phyloP scores from a whole-genome alignment of 1,140 invertebrate genomes.

The Zeugodacus cucurbitae region DNA sequence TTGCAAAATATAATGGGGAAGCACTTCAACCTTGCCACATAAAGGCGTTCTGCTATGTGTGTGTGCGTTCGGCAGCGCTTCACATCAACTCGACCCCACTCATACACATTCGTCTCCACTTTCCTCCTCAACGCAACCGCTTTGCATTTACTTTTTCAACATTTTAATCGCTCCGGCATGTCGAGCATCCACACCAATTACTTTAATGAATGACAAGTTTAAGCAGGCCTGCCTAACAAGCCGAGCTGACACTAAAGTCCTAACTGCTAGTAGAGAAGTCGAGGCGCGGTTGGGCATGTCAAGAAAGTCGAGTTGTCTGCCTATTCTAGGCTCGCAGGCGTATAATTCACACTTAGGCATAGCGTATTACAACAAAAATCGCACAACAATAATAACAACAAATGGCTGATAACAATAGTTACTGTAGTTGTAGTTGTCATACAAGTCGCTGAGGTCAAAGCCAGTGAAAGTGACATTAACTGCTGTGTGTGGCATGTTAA shows the following conservation, averaged over 20 bases:
- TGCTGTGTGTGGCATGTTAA: slow-evolving; percentile 14
- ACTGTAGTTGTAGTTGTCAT: not conserved
- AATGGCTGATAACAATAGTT: not conserved
- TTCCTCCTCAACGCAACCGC: not conserved
- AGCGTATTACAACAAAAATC: not conserved
- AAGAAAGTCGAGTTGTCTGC: slow-evolving; percentile 19
- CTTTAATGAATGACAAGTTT: slow-evolving; percentile 39
- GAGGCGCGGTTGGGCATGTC: not conserved
- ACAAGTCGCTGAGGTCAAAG: not conserved
- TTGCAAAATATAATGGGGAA: not conserved
- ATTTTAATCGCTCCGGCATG: slow-evolving; percentile 32
- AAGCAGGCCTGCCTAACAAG: slow-evolving; percentile 21
- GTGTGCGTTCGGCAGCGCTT: not conserved
- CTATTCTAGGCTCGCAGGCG: not conserved
- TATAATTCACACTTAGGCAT: not conserved
- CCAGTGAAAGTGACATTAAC: slow-evolving; percentile 15
- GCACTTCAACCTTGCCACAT: not conserved
- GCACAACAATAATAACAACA: not conserved
- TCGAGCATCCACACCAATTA: slow-evolving; percentile 28
- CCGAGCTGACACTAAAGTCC: not conserved
- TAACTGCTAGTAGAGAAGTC: not conserved
- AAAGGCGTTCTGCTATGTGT: not conserved
- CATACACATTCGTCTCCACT: not conserved
- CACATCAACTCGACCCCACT: not conserved
- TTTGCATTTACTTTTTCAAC: not conserved